Percentiles rank a stretch among this genome's conserved stretches.
Conservation (phyloP, 2,113 vertebrate species). For the Ptilorrhoa leucosticta region DNA sequence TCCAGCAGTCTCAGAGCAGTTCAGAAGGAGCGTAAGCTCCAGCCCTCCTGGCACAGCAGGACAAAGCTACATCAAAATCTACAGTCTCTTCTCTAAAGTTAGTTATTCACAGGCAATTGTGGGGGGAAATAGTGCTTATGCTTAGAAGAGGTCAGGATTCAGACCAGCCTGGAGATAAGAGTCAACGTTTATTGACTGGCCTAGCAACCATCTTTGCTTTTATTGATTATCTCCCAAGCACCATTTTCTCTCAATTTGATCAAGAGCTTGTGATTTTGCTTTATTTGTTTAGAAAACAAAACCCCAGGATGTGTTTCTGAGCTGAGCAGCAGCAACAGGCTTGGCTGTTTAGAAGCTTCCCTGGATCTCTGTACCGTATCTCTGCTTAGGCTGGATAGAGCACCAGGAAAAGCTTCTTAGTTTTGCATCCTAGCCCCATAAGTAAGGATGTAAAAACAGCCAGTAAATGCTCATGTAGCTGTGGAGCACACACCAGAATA, state of each 20-base stretch:
- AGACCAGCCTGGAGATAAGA: background rate
- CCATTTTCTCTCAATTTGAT: background rate
- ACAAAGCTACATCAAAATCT: background rate
- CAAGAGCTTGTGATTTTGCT: background rate
- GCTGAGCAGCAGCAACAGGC: background rate
- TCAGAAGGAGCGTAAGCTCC: background rate
- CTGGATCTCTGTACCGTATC: background rate
- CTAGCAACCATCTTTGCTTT: background rate
- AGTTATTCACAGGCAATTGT: background rate
- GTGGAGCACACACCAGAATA: background rate
- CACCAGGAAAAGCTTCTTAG: background rate
- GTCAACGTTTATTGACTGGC: background rate
- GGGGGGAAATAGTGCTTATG: accelerated
- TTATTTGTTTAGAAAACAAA: background rate
- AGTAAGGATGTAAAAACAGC: background rate
- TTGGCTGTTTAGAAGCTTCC: background rate
- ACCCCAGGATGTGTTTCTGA: background rate
- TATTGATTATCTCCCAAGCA: background rate
- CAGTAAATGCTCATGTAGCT: accelerated
- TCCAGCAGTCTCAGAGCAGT: background rate
- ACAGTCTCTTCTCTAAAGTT: background rate
- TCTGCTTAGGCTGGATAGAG: background rate
- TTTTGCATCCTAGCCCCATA: background rate
- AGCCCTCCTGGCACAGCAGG: background rate
- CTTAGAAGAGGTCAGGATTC: background rate